Conservation (phyloP, 2,888 invertebrate species). For the Cyrtodaria siliqua region DNA sequence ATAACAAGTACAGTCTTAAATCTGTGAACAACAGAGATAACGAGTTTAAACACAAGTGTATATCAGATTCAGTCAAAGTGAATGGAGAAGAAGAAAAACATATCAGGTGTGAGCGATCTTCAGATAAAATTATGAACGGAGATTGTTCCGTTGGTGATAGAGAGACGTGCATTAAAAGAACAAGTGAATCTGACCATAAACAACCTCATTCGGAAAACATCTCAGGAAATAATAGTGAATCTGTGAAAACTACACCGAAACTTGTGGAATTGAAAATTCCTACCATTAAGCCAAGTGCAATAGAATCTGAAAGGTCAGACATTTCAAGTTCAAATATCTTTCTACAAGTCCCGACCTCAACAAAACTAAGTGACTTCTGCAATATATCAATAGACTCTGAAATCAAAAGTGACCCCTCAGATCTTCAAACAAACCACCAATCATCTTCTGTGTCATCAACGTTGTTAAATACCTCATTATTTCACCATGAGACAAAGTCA, state of each 20-base stretch:
- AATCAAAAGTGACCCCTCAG: slow-evolving; percentile 35
- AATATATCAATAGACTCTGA: slow-evolving; percentile 48
- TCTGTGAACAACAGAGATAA: background rate
- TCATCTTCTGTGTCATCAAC: slow-evolving; percentile 29
- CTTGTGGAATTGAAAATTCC: slow-evolving; percentile 65
- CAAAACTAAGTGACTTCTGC: slow-evolving; percentile 71
- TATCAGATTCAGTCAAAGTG: background rate
- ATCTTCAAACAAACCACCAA: slow-evolving; percentile 9
- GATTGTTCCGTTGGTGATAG: slow-evolving; percentile 5
- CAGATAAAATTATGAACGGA: slow-evolving; percentile 20
- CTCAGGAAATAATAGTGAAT: slow-evolving; percentile 32
- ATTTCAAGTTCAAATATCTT: slow-evolving; percentile 60
- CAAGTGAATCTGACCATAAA: slow-evolving; percentile 8
- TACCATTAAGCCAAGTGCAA: slow-evolving; percentile 62
- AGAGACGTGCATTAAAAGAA: background rate
- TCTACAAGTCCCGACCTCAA: slow-evolving; percentile 66
- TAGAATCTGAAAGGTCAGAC: slow-evolving; percentile 43
- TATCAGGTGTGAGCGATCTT: slow-evolving; percentile 11
- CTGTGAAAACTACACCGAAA: slow-evolving; percentile 30
- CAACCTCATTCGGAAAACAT: slow-evolving; percentile 28
- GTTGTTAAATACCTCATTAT: slow-evolving; percentile 52
- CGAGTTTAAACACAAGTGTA: no score
- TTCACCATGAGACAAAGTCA: slow-evolving; percentile 55
- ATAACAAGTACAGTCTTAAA: no score
- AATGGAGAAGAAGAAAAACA: slow-evolving; percentile 36